Evolutionary conservation across 2,113 vertebrate species (phyloP).

Genomic region (Phylloscopus whistleri): DNA sequence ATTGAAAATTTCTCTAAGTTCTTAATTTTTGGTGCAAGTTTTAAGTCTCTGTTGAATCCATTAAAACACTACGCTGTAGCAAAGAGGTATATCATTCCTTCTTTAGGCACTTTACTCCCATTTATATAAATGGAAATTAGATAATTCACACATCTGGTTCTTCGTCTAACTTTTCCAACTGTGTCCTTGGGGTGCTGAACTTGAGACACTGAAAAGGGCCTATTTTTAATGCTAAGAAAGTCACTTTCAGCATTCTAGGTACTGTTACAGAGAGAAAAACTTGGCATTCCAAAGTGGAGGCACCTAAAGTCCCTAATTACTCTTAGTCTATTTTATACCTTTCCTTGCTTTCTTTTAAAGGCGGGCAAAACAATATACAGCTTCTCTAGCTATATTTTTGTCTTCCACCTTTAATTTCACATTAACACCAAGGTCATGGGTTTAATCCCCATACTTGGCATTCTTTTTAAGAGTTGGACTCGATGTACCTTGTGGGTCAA

Average conservation of each 20-base stretch:
- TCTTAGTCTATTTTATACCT: not conserved
- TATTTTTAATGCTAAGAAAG: not conserved
- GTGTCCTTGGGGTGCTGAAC: not conserved
- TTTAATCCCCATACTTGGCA: not conserved
- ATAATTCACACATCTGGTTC: constrained; percentile 35
- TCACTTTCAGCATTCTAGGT: not conserved
- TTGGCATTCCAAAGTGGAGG: not conserved
- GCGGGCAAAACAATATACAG: not conserved
- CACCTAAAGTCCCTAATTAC: not conserved
- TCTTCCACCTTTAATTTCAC: not conserved
- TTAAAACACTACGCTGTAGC: not conserved
- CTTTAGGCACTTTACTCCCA: not conserved
- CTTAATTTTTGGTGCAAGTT: not conserved
- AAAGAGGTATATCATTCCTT: not conserved
- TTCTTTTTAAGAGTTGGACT: not conserved
- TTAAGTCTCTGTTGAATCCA: constrained; percentile 18
- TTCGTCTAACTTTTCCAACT: not conserved
- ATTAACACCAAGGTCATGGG: not conserved
- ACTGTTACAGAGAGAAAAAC: not conserved
- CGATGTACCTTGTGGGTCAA: accelerated
- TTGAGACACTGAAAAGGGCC: not conserved
- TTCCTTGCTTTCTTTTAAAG: not conserved
- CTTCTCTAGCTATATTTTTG: not conserved
- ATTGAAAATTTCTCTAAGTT: not conserved
- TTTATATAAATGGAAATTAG: constrained; percentile 30